Percentiles rank a stretch among this genome's conserved stretches.
phyloP scores from a whole-genome alignment of 2,113 vertebrate species.

The Drymodes brunneopygia region DNA sequence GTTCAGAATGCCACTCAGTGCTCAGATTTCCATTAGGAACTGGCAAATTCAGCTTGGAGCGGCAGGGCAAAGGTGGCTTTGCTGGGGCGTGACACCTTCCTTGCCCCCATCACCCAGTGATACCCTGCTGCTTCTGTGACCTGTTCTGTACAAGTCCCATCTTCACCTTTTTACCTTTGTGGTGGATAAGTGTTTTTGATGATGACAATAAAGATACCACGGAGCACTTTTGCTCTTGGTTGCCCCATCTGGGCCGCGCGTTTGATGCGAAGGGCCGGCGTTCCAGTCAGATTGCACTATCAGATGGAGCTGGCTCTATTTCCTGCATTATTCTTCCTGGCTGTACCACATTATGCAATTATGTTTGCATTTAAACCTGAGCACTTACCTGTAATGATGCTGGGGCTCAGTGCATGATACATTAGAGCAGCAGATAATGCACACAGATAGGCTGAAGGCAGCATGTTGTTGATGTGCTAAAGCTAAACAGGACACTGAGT shows the following conservation, averaged over 20 bases:
- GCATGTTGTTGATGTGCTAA: slow-evolving; percentile 66
- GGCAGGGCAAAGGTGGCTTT: not conserved
- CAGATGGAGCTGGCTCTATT: slow-evolving; percentile 75
- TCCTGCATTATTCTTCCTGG: slow-evolving; percentile 76
- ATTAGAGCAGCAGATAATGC: slow-evolving; percentile 74
- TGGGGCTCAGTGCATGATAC: slow-evolving; percentile 68
- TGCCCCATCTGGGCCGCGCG: slow-evolving; percentile 47
- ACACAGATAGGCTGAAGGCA: slow-evolving; percentile 71
- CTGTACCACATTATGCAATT: slow-evolving; percentile 75
- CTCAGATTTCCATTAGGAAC: not conserved
- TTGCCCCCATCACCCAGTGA: not conserved
- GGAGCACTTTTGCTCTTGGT: slow-evolving; percentile 32
- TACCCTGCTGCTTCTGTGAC: not conserved
- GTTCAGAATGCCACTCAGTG: not conserved
- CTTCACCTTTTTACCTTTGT: slow-evolving; percentile 64
- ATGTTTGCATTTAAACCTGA: slow-evolving; percentile 77
- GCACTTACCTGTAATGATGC: slow-evolving; percentile 76
- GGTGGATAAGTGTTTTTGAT: slow-evolving; percentile 34
- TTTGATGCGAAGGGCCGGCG: slow-evolving; percentile 54
- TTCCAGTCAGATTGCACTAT: slow-evolving; percentile 72
- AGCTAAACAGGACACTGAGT: slow-evolving; percentile 60
- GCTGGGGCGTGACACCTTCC: not conserved
- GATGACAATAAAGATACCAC: slow-evolving; percentile 62
- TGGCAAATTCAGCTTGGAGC: not conserved
- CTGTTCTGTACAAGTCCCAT: not conserved